Evolutionary conservation across 2,888 invertebrate species (phyloP).

Genomic region (Clostera curtula): DNA sequence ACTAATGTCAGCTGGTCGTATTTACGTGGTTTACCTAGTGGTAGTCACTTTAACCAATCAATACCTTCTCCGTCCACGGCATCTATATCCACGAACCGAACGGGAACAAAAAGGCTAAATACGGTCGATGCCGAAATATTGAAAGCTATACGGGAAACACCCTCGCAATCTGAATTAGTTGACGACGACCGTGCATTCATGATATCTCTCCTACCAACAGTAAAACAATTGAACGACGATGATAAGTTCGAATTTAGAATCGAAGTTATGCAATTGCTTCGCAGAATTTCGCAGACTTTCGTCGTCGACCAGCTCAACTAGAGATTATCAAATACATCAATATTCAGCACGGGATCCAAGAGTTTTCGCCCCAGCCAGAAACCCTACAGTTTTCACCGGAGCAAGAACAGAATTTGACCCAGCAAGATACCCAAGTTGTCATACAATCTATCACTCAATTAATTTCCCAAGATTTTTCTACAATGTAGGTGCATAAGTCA

Average conservation of each 20-base stretch:
- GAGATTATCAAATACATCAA: too few species aligned
- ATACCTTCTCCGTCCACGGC: slow-evolving; percentile 8
- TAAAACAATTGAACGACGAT: slow-evolving; percentile 7
- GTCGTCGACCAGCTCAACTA: too few species aligned
- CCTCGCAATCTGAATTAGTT: slow-evolving; percentile 11
- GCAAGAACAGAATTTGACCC: background rate
- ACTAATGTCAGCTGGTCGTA: too few species aligned
- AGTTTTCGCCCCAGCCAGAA: too few species aligned
- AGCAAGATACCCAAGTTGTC: slow-evolving; percentile 1
- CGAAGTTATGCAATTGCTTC: slow-evolving; percentile 7
- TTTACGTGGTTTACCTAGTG: too few species aligned
- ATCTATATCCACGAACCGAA: slow-evolving; percentile 6
- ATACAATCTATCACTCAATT: slow-evolving; percentile 2
- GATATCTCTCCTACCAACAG: slow-evolving; percentile 7
- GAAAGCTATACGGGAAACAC: slow-evolving; percentile 7
- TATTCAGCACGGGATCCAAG: slow-evolving; percentile 1
- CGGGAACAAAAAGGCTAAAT: slow-evolving; percentile 10
- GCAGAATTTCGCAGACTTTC: too few species aligned
- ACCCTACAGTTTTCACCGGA: slow-evolving; percentile 2
- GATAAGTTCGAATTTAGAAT: slow-evolving; percentile 5
- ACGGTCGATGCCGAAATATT: slow-evolving; percentile 7
- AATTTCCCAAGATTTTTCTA: slow-evolving; percentile 2
- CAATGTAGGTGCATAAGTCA: slow-evolving; percentile 1
- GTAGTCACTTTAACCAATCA: slow-evolving; percentile 7
- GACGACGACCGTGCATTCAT: slow-evolving; percentile 8